These are phyloP conservation scores for Ibycter americanus DNA, from an alignment of 2,797 vertebrate species.

Conservation along the genomic window DNA sequence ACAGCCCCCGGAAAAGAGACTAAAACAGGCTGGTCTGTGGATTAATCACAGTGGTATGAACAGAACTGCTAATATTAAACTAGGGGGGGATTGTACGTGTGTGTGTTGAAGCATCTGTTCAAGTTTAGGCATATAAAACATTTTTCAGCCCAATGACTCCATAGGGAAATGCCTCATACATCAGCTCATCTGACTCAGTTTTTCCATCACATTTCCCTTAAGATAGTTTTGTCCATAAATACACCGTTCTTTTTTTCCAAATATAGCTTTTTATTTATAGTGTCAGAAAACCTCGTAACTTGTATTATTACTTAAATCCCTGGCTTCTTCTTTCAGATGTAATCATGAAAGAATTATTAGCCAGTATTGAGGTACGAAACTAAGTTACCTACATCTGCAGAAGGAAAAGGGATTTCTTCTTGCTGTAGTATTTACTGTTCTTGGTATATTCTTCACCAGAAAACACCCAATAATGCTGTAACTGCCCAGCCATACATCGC, in stretches of 20 bases:
- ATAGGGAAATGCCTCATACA: constrained; percentile 68
- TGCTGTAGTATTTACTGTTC: fast-evolving
- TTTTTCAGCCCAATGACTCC: constrained; percentile 66
- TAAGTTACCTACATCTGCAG: neutral
- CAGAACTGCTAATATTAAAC: neutral
- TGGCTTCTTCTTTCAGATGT: neutral
- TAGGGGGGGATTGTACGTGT: neutral
- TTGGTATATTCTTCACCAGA: neutral
- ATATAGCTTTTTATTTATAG: constrained; percentile 63
- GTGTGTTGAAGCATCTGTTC: constrained; percentile 59
- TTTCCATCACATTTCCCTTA: constrained; percentile 74
- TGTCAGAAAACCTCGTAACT: constrained; percentile 5
- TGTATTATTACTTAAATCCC: neutral
- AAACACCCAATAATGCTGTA: neutral
- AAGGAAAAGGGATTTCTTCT: neutral
- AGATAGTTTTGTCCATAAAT: constrained; percentile 52
- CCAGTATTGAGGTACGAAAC: neutral
- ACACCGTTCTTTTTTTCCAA: constrained; percentile 22
- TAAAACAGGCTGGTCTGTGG: neutral
- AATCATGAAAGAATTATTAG: neutral
- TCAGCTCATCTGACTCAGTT: constrained; percentile 73
- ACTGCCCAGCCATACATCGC: neutral
- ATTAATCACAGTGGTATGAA: neutral
- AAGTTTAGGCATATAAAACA: constrained; percentile 66
- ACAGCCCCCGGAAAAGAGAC: neutral